Evolutionary conservation across 2,113 vertebrate species (phyloP).

Genomic region (Myotis brandtii): DNA sequence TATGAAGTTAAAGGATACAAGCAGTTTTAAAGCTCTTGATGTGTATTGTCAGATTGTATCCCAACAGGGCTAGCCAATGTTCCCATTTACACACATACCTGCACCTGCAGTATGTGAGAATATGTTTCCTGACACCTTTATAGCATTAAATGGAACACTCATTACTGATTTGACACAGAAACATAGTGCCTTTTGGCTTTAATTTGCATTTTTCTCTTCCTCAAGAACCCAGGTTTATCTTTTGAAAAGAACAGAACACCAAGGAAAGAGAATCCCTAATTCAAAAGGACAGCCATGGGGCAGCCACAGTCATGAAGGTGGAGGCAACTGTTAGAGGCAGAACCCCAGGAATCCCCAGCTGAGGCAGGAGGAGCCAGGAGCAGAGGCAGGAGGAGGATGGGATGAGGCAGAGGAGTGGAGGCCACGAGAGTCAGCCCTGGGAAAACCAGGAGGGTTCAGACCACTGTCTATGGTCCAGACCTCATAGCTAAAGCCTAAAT

Average conservation of each 20-base stretch:
- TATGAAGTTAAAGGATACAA: not conserved
- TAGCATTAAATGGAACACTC: not conserved
- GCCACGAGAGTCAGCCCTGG: not conserved
- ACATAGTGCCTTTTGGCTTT: not conserved
- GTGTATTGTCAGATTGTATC: not conserved
- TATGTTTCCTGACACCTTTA: not conserved
- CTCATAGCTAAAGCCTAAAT: not conserved
- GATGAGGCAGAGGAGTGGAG: not conserved
- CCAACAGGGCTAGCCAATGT: not conserved
- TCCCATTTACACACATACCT: not conserved
- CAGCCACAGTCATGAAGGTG: fast-evolving
- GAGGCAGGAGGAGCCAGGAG: not conserved
- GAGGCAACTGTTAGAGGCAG: not conserved
- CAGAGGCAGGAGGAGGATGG: not conserved
- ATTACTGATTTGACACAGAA: not conserved
- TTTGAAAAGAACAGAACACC: not conserved
- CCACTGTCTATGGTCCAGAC: not conserved
- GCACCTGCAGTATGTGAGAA: not conserved
- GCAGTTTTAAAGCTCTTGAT: not conserved
- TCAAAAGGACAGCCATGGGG: not conserved
- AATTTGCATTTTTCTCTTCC: not conserved
- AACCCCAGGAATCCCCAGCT: not conserved
- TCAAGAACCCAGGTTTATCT: not conserved
- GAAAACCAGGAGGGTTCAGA: not conserved
- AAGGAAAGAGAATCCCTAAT: not conserved